Percentiles rank a stretch among this genome's conserved stretches.
phyloP scores from a whole-genome alignment of 2,113 vertebrate species.

The Melanotaenia duboulayi region DNA sequence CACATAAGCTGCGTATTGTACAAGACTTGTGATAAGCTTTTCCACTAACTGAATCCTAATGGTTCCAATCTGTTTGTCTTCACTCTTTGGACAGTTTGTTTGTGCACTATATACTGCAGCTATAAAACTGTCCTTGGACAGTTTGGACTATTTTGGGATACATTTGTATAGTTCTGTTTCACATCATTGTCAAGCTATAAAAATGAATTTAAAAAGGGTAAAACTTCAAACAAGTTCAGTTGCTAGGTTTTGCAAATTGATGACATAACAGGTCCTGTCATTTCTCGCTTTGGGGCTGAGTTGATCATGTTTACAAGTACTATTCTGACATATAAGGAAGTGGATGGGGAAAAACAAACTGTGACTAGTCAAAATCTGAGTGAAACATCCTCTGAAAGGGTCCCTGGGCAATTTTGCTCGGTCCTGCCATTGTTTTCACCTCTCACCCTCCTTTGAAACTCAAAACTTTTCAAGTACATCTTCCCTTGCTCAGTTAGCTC shows the following conservation, averaged over 20 bases:
- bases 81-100: slow-evolving; percentile 1
- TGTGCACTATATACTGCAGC: not conserved
- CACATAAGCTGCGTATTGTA: not conserved
- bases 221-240: not conserved
- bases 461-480: slow-evolving; percentile 18
- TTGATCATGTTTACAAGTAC: slow-evolving; percentile 37
- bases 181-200: not conserved
- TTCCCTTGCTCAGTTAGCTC: slow-evolving; percentile 26
- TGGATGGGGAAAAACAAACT: not conserved
- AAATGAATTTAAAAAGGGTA: not conserved
- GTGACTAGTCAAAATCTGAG: not conserved
- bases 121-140: not conserved
- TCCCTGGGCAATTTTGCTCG: not conserved
- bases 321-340: slow-evolving; percentile 46
- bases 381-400: not conserved
- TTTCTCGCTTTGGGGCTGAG: slow-evolving; percentile 3
- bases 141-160: not conserved
- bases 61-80: slow-evolving; percentile 14
- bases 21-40: slow-evolving; percentile 20
- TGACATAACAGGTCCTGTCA: slow-evolving; percentile 7
- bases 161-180: not conserved
- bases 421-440: slow-evolving; percentile 42
- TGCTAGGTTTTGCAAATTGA: slow-evolving; percentile 2
- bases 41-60: slow-evolving; percentile 1
- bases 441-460: slow-evolving; percentile 33